Conservation (phyloP, 2,888 invertebrate genomes). For the Calameuta filiformis region DNA sequence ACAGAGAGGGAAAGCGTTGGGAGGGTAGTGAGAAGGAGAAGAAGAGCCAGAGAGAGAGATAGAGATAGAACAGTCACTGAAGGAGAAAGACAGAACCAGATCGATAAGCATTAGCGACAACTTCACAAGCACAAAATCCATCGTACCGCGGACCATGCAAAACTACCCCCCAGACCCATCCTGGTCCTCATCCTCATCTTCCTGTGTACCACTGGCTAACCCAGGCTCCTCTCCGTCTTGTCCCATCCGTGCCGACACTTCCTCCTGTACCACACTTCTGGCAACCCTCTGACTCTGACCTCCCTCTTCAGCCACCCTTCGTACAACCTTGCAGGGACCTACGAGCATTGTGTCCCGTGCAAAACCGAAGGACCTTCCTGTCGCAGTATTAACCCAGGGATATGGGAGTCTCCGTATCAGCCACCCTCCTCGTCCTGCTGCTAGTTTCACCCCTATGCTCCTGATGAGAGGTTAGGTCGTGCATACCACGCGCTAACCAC, state of each 20-base stretch:
- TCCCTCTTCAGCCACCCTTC: not conserved
- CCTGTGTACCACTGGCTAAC: not conserved
- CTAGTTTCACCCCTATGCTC: not conserved
- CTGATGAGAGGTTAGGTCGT: not conserved
- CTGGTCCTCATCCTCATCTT: not conserved
- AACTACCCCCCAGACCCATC: slow-evolving; percentile 21
- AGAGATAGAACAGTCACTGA: slow-evolving; percentile 1
- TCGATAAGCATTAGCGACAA: slow-evolving; percentile 45
- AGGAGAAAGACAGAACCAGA: slow-evolving; percentile 24
- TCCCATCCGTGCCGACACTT: slow-evolving; percentile 19
- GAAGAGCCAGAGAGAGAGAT: not conserved
- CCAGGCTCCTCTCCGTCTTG: slow-evolving; percentile 14
- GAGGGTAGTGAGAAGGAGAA: too few species aligned
- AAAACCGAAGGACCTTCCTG: slow-evolving; percentile 29
- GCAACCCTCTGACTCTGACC: not conserved
- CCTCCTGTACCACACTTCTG: slow-evolving; percentile 3
- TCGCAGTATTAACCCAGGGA: not conserved
- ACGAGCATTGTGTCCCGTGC: slow-evolving; percentile 25
- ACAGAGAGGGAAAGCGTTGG: too few species aligned
- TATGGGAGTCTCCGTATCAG: not conserved
- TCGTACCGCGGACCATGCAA: slow-evolving; percentile 32
- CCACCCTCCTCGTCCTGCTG: not conserved
- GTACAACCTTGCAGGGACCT: not conserved
- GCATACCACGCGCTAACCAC: slow-evolving; percentile 2
- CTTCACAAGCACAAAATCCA: slow-evolving; percentile 37